Conservation (phyloP, 2,113 vertebrate species). For the Pseudorectes ferrugineus region DNA sequence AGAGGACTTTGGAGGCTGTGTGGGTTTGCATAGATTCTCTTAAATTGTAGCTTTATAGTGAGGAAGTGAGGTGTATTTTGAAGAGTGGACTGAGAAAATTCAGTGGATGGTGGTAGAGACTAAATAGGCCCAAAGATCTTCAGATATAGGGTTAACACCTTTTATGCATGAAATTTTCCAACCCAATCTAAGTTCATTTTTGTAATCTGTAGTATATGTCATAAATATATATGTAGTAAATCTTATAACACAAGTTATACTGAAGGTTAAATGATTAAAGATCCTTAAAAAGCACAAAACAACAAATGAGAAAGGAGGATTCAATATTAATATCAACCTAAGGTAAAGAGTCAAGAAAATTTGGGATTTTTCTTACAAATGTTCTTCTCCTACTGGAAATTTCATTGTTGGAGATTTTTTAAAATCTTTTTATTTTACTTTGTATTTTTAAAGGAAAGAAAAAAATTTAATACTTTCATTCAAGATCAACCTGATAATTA, state of each 20-base stretch:
- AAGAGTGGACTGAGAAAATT: background rate
- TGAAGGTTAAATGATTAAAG: background rate
- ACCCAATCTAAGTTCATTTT: background rate
- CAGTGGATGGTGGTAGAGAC: background rate
- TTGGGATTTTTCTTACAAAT: background rate
- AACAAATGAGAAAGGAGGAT: background rate
- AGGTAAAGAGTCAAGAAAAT: background rate
- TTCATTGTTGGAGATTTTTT: accelerated
- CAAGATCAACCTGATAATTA: background rate
- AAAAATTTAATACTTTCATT: background rate
- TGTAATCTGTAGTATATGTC: background rate
- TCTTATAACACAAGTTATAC: background rate
- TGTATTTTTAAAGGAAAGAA: background rate
- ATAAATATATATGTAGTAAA: background rate
- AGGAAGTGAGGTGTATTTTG: background rate
- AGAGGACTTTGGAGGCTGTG: background rate
- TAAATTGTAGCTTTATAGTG: background rate
- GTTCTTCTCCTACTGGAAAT: background rate
- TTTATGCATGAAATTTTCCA: background rate
- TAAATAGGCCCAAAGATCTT: background rate
- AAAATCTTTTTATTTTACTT: background rate
- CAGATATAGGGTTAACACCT: accelerated
- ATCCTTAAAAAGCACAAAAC: background rate
- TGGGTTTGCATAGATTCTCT: background rate
- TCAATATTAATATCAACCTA: background rate